Percentiles rank a stretch among this genome's conserved stretches.
These are phyloP conservation scores for Fregata magnificens DNA, from an alignment of 2,113 vertebrate species.

Conservation along the genomic window DNA sequence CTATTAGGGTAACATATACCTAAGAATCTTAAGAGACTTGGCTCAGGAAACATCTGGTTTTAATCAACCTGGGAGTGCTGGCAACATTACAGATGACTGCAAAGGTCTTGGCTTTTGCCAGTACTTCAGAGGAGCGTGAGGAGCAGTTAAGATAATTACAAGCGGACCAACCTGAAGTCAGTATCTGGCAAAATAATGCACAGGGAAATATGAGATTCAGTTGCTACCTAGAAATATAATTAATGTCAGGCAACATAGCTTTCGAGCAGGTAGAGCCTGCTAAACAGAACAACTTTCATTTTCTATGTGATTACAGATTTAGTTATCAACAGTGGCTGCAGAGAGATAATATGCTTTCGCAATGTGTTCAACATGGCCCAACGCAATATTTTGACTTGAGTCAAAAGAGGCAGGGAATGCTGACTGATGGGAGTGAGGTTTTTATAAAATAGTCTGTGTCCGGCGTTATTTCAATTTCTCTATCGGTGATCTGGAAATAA, in stretches of 20 bases:
- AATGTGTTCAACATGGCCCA: not conserved
- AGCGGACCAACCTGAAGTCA: not conserved
- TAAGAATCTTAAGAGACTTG: not conserved
- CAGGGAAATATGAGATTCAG: not conserved
- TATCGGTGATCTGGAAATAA: not conserved
- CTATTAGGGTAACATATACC: not conserved
- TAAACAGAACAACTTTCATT: not conserved
- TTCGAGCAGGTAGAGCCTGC: not conserved
- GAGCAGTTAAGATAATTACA: not conserved
- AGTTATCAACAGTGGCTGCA: not conserved
- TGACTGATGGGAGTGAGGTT: not conserved
- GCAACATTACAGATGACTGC: not conserved
- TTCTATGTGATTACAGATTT: not conserved
- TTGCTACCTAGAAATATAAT: not conserved
- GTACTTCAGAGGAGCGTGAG: not conserved
- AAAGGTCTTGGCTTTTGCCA: not conserved
- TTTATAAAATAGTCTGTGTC: not conserved
- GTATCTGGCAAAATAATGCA: not conserved
- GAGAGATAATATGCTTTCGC: not conserved
- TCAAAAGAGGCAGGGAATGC: not conserved
- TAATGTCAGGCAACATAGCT: not conserved
- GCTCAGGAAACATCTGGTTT: conserved; percentile 1
- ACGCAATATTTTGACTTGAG: not conserved
- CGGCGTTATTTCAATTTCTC: not conserved
- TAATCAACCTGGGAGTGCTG: not conserved